Evolutionary conservation across 1,140 invertebrate species (phyloP), one percentile per base, ranked within the genome.

Genomic region (Danaus melanippus): DNA sequence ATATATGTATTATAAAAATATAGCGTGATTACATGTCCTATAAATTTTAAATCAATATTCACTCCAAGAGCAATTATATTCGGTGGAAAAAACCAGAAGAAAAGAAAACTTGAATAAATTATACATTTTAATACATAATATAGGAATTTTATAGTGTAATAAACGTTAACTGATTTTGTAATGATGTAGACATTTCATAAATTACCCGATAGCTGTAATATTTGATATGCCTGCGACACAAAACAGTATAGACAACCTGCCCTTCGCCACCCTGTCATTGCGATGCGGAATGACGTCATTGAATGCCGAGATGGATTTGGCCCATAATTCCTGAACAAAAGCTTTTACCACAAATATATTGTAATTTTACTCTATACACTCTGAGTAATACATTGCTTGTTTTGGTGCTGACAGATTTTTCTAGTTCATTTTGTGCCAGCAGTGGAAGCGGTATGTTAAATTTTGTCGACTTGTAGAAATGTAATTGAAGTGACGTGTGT

Each of bases 241-340:
- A 63, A 65, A 66, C 70, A 69, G 67, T 71, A 74, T 69, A 76
- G 74, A 78, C 74, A 70, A 71, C 71, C 65, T 70, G 69, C 74
- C 77, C 76, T 80, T 79, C 69, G 70, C 66, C 74, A 69, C 68
- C 72, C 76, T 75, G 79, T 79, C 79, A 77, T 79, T 79, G 71
- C 66, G 71, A 76, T 76, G 70, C 62, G 74, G 69, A 84, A 82
- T 80, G 79, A 84, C 77, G 79, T 84, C 80, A 82, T 84, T 80
- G 71, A 68, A 71, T 66, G 64, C 67, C 76, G 80, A 84, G 80
- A 84, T 84, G 80, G 76, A 84, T 82, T 80, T 74, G 66, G 64
- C 69, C 77, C 68, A 82, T 80, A 82, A 80, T 82, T 84, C 74
- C 73, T 77, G 78, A 62, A 75, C 67, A 66, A 66, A 67, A 55